Base-by-base conservation (phyloP, 2,888 invertebrate species). In the Erebia epiphron region DNA sequence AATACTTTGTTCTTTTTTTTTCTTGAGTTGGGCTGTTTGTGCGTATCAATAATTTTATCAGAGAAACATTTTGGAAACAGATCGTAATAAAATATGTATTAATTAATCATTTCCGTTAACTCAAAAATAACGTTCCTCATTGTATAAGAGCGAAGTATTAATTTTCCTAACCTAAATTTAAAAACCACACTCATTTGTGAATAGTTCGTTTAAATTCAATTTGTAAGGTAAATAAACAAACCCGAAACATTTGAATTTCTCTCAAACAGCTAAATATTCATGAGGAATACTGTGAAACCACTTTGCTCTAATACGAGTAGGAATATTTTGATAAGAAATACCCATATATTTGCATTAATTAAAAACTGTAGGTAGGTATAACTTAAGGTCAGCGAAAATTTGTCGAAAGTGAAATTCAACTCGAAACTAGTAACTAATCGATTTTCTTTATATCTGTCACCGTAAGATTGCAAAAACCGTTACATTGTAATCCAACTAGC, bases 291-390 rank as follows among this genome's bases (percentile, higher is more conserved):
- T 64, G 64, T 54, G 64, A 64, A 50, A 54, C 64, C 64, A 52
- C 52, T 41, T 64, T 16, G 14, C 41, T 18, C 35, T 64, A 54
- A 64, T 64, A 64, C 35, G 35, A 35, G 35, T 26, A 26, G 52
- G 35, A 41, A 52, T 54, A 50, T 64, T 64, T 41, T 54, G 35
- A 13, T 64, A 11, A 41, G 54, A 54, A 64, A 64, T 16, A 54
- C 52, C 64, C 64, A 64, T 54, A 64, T n/a, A 52, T 64, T 64
- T 64, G 35, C 64, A 64, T 52, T n/a, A 41, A 54, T 64, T 54
- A 52, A 64, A 52, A 54, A 41, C 41, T 54, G n/a, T n/a, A n/a
- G n/a, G n/a, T n/a, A n/a, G n/a, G n/a, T 54, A 54, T 41, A 49
- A 21, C 62, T 21, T 8, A 62, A 62, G 62, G 62, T 62, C 46